These are phyloP conservation scores for Petrophora chlorosata DNA, from an alignment of 2,888 invertebrate genomes.

Conservation along the genomic window DNA sequence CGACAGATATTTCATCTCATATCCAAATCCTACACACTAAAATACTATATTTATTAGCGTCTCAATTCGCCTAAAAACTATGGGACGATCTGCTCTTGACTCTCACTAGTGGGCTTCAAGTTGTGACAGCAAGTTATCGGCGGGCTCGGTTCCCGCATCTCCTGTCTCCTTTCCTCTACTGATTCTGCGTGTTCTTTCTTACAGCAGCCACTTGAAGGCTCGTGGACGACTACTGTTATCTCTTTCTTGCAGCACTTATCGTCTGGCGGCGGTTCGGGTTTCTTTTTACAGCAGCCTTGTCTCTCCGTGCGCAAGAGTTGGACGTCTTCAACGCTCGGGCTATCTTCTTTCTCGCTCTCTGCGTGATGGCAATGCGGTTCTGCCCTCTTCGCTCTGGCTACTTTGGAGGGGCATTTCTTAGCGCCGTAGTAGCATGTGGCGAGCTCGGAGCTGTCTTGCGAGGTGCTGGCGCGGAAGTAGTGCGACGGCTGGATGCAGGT, in stretches of 20 bases:
- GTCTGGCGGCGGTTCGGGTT: conserved; percentile 56
- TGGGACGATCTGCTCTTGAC: conserved; percentile 69
- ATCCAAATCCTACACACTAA: too few relatives aligned
- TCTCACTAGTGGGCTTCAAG: conserved; percentile 57
- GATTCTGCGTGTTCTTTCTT: conserved; percentile 32
- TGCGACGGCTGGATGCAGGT: conserved; percentile 76
- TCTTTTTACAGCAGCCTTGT: conserved; percentile 65
- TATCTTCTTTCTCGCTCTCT: conserved; percentile 65
- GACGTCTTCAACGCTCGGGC: conserved; percentile 66
- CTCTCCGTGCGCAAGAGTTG: conserved; percentile 61
- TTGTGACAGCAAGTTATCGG: conserved; percentile 67
- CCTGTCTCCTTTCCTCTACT: conserved; percentile 36
- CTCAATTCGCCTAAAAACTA: conserved; percentile 8
- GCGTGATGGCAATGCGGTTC: conserved; percentile 47
- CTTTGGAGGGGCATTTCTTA: conserved; percentile 68
- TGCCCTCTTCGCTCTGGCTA: conserved; percentile 59
- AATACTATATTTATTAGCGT: neutral
- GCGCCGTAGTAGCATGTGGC: conserved; percentile 71
- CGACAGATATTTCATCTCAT: too few relatives aligned
- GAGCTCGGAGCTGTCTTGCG: conserved; percentile 51
- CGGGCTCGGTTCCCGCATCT: conserved; percentile 63
- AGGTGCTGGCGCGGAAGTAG: conserved; percentile 66
- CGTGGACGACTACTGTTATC: conserved; percentile 31
- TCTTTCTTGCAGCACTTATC: conserved; percentile 48
- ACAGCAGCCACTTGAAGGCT: conserved; percentile 37